phyloP scores from a whole-genome alignment of 2,113 vertebrate species.

The Hymenochirus boettgeri region DNA sequence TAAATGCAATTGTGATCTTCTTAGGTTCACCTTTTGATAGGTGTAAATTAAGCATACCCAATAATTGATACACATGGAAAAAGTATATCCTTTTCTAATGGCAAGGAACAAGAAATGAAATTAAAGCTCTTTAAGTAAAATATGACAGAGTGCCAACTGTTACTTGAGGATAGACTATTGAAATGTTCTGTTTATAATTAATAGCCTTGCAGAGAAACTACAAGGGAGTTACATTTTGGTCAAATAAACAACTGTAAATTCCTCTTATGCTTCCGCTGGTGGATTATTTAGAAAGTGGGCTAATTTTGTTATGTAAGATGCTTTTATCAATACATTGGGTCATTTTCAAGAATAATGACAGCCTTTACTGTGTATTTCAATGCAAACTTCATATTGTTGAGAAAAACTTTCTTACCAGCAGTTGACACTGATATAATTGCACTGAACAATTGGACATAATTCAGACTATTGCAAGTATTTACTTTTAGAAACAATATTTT shows the following conservation, averaged over 20 bases:
- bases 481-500: constrained; percentile 20
- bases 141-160: too few species aligned
- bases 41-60: too few species aligned
- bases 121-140: too few species aligned
- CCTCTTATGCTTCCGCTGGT: not conserved
- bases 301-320: not conserved
- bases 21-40: too few species aligned
- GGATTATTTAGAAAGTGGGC: not conserved
- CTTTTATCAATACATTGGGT: not conserved
- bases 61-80: too few species aligned
- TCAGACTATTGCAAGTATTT: constrained; percentile 1
- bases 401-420: not conserved
- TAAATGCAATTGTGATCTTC: too few species aligned
- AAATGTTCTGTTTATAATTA: too few species aligned
- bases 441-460: constrained; percentile 17
- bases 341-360: not conserved
- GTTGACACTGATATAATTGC: constrained; percentile 1
- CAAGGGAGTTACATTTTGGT: too few species aligned
- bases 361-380: not conserved
- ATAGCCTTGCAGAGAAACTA: too few species aligned
- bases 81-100: too few species aligned
- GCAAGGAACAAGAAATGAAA: too few species aligned
- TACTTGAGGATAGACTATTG: too few species aligned
- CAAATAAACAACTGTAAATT: not conserved
- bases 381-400: not conserved